Conservation (phyloP, 2,888 invertebrate species). For the Minunthozetes semirufus region DNA sequence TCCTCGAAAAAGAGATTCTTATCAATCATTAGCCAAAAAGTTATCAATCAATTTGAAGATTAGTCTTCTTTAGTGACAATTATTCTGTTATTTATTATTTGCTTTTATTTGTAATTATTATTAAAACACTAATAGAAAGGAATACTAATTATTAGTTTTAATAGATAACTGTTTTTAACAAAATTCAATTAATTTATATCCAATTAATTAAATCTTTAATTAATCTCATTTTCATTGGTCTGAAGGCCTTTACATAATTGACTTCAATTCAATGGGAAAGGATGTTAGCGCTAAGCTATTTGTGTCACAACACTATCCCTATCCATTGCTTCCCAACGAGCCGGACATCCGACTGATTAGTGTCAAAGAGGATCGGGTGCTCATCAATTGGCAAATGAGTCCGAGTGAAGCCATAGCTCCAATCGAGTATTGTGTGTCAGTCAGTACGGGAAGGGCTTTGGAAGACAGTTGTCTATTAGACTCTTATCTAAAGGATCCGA, state of each 20-base stretch:
- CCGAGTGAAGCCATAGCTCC: slow-evolving; percentile 39
- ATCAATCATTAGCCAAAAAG: too few species aligned
- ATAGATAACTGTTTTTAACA: neutral
- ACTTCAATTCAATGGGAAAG: slow-evolving; percentile 26
- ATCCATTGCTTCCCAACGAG: slow-evolving; percentile 39
- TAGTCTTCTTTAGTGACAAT: too few species aligned
- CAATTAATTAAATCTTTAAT: neutral
- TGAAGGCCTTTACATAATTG: slow-evolving; percentile 34
- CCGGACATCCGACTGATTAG: slow-evolving; percentile 40
- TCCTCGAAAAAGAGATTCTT: too few species aligned
- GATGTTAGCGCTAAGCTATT: slow-evolving; percentile 36
- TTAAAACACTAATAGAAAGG: neutral
- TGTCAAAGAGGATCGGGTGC: slow-evolving; percentile 39
- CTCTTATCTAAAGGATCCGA: neutral
- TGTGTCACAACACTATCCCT: slow-evolving; percentile 33
- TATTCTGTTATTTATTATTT: too few species aligned
- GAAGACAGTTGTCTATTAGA: slow-evolving; percentile 9
- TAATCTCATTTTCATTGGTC: neutral
- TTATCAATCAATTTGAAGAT: too few species aligned
- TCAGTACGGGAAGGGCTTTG: slow-evolving; percentile 9
- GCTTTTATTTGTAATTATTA: too few species aligned
- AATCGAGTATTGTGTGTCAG: slow-evolving; percentile 52
- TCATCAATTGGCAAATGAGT: slow-evolving; percentile 44
- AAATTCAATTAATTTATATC: neutral
- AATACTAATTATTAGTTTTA: neutral